phyloP scores from a whole-genome alignment of 2,888 invertebrate species.

The Deilephila porcellus region DNA sequence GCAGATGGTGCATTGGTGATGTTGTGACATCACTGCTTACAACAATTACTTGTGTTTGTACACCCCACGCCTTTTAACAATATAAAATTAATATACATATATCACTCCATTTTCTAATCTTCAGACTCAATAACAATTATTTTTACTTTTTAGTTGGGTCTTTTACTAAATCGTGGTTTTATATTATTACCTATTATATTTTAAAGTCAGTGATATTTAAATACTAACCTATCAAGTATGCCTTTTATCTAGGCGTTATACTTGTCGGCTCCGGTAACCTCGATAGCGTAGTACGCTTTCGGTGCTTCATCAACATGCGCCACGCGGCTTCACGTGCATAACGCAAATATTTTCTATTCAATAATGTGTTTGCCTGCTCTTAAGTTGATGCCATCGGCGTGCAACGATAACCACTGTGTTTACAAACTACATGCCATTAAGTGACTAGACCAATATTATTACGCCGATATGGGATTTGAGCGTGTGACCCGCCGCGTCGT shows the following conservation, averaged over 20 bases:
- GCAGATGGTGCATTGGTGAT: too few species aligned
- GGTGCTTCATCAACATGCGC: conserved; percentile 1
- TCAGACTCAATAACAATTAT: too few species aligned
- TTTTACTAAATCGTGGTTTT: too few species aligned
- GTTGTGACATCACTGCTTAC: too few species aligned
- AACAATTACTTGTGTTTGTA: too few species aligned
- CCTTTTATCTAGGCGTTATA: background rate
- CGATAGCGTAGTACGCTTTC: background rate
- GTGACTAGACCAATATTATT: conserved; percentile 2
- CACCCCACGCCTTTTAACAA: too few species aligned
- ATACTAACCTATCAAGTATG: background rate
- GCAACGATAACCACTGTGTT: conserved; percentile 16
- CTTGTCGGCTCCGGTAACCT: background rate
- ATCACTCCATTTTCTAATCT: too few species aligned
- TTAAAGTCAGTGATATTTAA: background rate
- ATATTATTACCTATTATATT: too few species aligned
- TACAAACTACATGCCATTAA: conserved; percentile 6
- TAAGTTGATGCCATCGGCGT: background rate
- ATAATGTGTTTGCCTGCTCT: conserved; percentile 12
- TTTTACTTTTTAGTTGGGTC: too few species aligned
- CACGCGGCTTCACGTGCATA: conserved; percentile 20
- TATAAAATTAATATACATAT: too few species aligned
- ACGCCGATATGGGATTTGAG: background rate
- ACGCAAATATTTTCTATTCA: conserved; percentile 19
- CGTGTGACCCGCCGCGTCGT: too few species aligned